Evolutionary conservation across 2,797 vertebrate species (phyloP).

Genomic region (Argyrosomus regius): DNA sequence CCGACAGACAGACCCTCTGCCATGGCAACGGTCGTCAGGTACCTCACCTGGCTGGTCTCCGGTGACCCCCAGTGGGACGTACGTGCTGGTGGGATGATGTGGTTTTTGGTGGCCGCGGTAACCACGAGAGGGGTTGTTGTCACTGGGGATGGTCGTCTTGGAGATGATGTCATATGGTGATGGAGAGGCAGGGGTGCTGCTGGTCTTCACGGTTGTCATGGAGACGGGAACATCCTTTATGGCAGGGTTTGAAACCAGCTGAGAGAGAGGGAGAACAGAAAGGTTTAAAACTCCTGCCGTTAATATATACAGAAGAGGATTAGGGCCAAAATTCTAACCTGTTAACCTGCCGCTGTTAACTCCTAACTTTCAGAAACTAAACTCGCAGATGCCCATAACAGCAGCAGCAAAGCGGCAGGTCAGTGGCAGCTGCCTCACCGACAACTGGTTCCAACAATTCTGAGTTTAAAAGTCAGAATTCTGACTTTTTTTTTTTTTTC

Average conservation of each 20-base stretch:
- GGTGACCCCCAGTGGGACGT: conserved; percentile 4
- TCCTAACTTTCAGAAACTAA: too few relatives aligned
- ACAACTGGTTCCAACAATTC: too few relatives aligned
- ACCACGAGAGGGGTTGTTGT: not conserved
- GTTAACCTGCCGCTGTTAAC: too few relatives aligned
- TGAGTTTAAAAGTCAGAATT: too few relatives aligned
- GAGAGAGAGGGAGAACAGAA: not conserved
- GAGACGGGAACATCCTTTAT: conserved; percentile 31
- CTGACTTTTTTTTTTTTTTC: too few relatives aligned
- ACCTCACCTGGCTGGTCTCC: conserved; percentile 3
- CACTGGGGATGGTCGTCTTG: not conserved
- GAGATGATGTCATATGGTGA: conserved; percentile 28
- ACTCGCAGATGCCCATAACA: too few relatives aligned
- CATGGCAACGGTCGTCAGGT: fast-evolving
- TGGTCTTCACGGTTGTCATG: conserved; percentile 35
- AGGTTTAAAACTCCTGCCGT: too few relatives aligned
- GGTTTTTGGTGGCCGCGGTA: not conserved
- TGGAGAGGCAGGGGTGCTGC: conserved; percentile 66
- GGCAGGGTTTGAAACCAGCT: conserved; percentile 50
- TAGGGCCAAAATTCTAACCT: too few relatives aligned
- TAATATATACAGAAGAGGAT: too few relatives aligned
- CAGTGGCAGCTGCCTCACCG: too few relatives aligned
- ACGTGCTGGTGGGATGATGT: not conserved
- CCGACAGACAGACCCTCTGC: conserved; percentile 37
- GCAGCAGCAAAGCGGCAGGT: too few relatives aligned